Evolutionary conservation across 2,113 vertebrate species (phyloP).

Genomic region (Neolamprologus devosi): DNA sequence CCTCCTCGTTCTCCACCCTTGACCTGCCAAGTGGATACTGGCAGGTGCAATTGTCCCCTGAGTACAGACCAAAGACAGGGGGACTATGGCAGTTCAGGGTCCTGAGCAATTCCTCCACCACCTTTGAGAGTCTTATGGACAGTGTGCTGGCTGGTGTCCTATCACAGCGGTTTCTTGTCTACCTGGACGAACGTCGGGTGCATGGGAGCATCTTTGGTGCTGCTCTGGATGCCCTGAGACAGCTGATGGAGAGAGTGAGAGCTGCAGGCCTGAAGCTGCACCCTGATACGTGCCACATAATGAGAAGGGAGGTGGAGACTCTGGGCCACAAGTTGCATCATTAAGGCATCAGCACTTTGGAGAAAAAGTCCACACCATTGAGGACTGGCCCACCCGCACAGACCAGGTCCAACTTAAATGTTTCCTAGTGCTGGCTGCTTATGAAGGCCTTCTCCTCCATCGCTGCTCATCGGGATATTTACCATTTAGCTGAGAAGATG

Average conservation of each 20-base stretch:
- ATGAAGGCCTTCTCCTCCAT: background rate
- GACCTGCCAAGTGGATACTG: background rate
- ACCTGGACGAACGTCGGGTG: accelerated
- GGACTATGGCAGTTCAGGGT: background rate
- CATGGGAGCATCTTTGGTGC: background rate
- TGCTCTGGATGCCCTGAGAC: background rate
- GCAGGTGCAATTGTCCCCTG: background rate
- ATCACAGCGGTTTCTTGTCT: accelerated
- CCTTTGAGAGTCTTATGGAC: background rate
- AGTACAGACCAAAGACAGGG: background rate
- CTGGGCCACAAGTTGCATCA: background rate
- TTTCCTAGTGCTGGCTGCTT: accelerated
- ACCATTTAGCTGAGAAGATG: background rate
- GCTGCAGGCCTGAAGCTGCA: background rate
- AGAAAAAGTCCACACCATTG: background rate
- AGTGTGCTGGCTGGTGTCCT: background rate
- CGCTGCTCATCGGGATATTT: background rate
- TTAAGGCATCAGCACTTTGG: background rate
- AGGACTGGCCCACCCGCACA: background rate
- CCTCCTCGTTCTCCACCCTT: background rate
- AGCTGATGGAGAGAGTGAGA: no score
- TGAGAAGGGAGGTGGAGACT: background rate
- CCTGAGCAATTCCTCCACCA: background rate
- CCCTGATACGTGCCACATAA: accelerated
- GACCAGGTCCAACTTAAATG: background rate